These are phyloP conservation scores for Camponotus fellah DNA, from an alignment of 2,888 invertebrate genomes.

Conservation along the genomic window DNA sequence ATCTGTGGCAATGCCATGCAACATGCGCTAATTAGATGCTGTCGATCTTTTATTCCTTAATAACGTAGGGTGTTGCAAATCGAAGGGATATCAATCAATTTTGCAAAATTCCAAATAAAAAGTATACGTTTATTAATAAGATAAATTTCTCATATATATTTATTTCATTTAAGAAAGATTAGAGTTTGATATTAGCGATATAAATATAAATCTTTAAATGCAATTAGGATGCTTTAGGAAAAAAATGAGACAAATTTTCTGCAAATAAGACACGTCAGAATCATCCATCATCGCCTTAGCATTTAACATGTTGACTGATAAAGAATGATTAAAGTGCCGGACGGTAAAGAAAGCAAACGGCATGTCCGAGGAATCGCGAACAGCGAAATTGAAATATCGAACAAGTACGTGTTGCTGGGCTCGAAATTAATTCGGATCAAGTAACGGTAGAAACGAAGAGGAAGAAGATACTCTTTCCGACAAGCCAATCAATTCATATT, in stretches of 20 bases:
- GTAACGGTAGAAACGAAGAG: slow-evolving; percentile 66
- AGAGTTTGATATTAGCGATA: neutral
- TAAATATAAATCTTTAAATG: neutral
- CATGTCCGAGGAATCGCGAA: neutral
- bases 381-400: slow-evolving; percentile 67
- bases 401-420: slow-evolving; percentile 48
- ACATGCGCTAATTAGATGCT: neutral
- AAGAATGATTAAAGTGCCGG: neutral
- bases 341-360: neutral
- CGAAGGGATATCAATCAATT: neutral
- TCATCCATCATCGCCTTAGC: neutral
- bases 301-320: neutral
- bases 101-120: neutral
- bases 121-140: neutral
- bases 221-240: neutral
- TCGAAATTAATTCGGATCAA: slow-evolving; percentile 72
- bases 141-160: neutral
- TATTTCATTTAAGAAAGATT: neutral
- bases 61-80: neutral
- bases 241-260: neutral
- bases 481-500: slow-evolving; percentile 9
- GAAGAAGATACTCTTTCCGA: slow-evolving; percentile 14
- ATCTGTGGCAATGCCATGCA: slow-evolving; percentile 7
- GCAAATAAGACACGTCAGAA: neutral
- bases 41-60: slow-evolving; percentile 1